A percentile compares a stretch with the other conserved stretches of the same genome.
phyloP scores from a whole-genome alignment of 53 echinoderm and acorn worm species.

The Holothuria scabra region DNA sequence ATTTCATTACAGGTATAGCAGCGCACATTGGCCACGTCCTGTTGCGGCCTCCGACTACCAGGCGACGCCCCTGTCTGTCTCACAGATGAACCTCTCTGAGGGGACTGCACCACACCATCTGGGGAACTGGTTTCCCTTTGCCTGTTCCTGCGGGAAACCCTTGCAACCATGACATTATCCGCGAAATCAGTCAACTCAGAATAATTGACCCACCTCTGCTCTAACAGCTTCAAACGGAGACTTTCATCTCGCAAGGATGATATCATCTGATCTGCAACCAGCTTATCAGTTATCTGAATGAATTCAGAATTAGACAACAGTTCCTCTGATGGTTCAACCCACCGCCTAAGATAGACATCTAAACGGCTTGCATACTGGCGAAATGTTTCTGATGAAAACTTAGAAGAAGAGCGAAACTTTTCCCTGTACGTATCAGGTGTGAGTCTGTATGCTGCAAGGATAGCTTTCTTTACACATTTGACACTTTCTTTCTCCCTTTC shows the following conservation, averaged over 20 bases:
- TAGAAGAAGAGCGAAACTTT: too few relatives aligned
- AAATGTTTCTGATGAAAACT: slow-evolving; percentile 9
- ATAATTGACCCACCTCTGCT: background rate
- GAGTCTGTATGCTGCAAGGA: too few relatives aligned
- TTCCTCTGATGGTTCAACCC: slow-evolving; percentile 9
- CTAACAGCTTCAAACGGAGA: slow-evolving; percentile 19
- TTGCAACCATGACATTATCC: slow-evolving; percentile 30
- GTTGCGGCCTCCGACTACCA: too few relatives aligned
- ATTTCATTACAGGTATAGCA: too few relatives aligned
- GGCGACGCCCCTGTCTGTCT: too few relatives aligned
- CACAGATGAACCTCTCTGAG: too few relatives aligned
- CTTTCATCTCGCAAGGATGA: slow-evolving; percentile 11
- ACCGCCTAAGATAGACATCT: background rate
- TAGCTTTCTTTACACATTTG: too few relatives aligned
- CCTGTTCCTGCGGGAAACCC: background rate
- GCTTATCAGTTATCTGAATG: background rate
- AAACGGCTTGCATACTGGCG: background rate
- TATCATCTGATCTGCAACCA: slow-evolving; percentile 21
- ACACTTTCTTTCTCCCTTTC: too few relatives aligned
- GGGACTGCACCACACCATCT: too few relatives aligned
- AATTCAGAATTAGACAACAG: background rate
- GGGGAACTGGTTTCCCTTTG: too few relatives aligned
- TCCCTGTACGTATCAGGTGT: too few relatives aligned
- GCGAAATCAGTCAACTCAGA: background rate
- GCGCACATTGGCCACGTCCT: too few relatives aligned